phyloP scores from a whole-genome alignment of 2,113 vertebrate species.

The Calypte anna region DNA sequence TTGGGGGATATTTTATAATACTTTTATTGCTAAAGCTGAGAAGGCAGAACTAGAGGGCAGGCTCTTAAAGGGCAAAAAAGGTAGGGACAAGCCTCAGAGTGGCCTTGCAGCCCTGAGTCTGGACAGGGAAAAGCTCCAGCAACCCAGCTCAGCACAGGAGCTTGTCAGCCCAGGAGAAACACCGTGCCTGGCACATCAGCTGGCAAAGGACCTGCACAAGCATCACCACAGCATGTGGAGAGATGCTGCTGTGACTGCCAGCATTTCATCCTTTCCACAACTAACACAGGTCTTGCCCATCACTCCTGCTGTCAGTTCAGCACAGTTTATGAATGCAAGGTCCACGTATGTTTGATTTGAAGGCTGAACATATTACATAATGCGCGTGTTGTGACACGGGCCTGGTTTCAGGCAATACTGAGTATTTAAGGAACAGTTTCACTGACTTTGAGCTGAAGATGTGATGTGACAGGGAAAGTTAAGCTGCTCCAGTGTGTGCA shows the following conservation, averaged over 20 bases:
- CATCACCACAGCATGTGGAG: rapidly evolving
- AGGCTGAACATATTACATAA: constrained; percentile 35
- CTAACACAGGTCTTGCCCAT: neutral
- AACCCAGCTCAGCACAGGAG: rapidly evolving
- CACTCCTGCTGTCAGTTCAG: neutral
- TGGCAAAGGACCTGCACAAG: rapidly evolving
- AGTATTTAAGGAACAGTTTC: constrained; percentile 39
- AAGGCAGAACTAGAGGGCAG: neutral
- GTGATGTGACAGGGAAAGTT: constrained; percentile 41
- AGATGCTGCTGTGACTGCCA: neutral
- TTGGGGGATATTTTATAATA: neutral
- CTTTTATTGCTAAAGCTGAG: neutral
- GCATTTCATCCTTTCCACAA: neutral
- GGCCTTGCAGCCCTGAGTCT: neutral
- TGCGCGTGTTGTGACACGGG: neutral
- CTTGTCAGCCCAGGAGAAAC: neutral
- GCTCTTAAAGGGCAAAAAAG: neutral
- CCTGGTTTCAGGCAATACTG: constrained; percentile 46
- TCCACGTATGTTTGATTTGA: neutral
- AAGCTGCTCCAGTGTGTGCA: neutral
- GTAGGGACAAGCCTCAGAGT: neutral
- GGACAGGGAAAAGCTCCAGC: neutral
- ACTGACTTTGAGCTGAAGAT: constrained; percentile 17
- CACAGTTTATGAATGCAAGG: rapidly evolving
- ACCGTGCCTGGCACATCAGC: rapidly evolving